A percentile compares a stretch with the other conserved stretches of the same genome.
Evolutionary conservation across 2,113 vertebrate species (phyloP).

Genomic region (Melierax canorus): DNA sequence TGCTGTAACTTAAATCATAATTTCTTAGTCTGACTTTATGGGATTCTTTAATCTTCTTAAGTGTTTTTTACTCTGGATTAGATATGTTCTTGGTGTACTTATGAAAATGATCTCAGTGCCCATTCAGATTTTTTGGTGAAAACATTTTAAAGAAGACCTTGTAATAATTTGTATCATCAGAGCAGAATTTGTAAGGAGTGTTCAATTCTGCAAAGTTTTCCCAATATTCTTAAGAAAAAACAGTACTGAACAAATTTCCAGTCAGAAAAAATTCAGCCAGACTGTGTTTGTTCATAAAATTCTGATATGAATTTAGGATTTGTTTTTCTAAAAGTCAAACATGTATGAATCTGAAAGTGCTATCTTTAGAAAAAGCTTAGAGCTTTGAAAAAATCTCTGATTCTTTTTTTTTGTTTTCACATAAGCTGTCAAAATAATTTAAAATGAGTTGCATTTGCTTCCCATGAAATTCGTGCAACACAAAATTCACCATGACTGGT

Average conservation of each 20-base stretch:
- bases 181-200: not conserved
- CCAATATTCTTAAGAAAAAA: not conserved
- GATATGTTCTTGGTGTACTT: not conserved
- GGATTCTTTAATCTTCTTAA: not conserved
- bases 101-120: not conserved
- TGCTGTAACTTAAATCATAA: not conserved
- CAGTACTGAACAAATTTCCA: not conserved
- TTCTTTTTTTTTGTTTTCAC: not conserved
- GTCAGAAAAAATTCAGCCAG: not conserved
- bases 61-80: not conserved
- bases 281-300: not conserved
- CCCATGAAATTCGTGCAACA: not conserved
- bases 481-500: not conserved
- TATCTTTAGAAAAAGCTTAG: not conserved
- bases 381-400: not conserved
- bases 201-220: not conserved
- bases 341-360: not conserved
- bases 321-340: constrained; percentile 5
- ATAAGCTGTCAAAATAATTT: constrained; percentile 24
- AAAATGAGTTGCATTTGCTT: not conserved
- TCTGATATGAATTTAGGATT: not conserved
- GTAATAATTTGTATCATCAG: not conserved
- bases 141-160: not conserved
- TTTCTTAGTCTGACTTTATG: not conserved
- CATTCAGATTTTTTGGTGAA: not conserved